Base-by-base conservation (phyloP, 1,140 invertebrate genomes). In the Drosophila miranda region DNA sequence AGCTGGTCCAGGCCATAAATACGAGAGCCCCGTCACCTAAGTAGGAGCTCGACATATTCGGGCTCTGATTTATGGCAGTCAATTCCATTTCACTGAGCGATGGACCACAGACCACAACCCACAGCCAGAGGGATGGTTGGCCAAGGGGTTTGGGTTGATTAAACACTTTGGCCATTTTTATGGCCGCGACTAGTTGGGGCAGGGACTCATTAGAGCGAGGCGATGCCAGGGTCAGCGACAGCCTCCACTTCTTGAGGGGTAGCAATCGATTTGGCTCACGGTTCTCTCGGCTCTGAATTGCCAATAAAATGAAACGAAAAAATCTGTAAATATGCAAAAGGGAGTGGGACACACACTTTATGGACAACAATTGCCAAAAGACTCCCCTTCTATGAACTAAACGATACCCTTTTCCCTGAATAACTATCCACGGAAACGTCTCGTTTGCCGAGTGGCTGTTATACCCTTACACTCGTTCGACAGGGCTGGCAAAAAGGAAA, bases 11-110 rank as follows among this genome's bases (percentile, higher is more conserved):
- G 19, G 41, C 56, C 57, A 59, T 78, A 68, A 73, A 72, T 59
- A 38, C 34, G 11, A 38, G 11, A 38, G 34, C 34, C 34, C 30
- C 21, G n/a, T 38, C 42, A 19, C 2, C 41, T 57, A 52, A 46
- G 58, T 58, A 50, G 48, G 23, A 51, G 41, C 49, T 63, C 28
- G 34, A 62, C 67, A 60, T 76, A 73, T 84, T 79, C 49, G 57
- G 45, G n/a, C 63, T 28, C 67, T 87, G 82, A 86, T 86, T 87
- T 86, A 86, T 87, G 66, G 62, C 74, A 78, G 63, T 68, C 70
- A 86, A 86, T 82, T 86, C 68, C 74, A 59, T 80, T 72, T 73
- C 72, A 82, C 75, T 83, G 54, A 38, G 34, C 34, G 34, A 13
- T 38, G 34, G 3, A 34, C 9, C 30, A 34, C 30, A 34, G 28